phyloP scores from a whole-genome alignment of 2,797 vertebrate genomes.

The Gouania willdenowi region DNA sequence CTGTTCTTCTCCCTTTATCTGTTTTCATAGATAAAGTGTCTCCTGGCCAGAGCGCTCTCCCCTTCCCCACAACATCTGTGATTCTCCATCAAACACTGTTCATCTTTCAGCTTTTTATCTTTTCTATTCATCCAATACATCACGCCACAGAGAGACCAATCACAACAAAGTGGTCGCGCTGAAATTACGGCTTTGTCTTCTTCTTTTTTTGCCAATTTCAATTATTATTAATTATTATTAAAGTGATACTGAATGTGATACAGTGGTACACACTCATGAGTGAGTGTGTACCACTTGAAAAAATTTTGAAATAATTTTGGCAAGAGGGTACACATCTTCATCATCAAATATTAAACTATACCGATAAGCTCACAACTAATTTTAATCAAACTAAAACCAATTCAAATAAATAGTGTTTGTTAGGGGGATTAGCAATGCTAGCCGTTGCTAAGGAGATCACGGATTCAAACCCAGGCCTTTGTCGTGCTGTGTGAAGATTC shows the following conservation, averaged over 20 bases:
- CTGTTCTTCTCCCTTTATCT: conserved; percentile 56
- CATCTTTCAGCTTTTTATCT: conserved; percentile 50
- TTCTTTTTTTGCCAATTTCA: background rate
- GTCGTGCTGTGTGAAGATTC: no score
- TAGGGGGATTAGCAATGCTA: no score
- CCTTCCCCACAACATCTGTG: conserved; percentile 61
- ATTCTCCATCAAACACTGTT: conserved; percentile 54
- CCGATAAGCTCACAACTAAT: no score
- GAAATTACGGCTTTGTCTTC: conserved; percentile 14
- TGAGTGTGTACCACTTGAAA: no score
- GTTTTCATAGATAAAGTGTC: conserved; percentile 62
- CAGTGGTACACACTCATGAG: no score
- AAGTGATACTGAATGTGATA: conserved; percentile 12
- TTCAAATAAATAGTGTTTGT: no score
- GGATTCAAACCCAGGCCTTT: no score
- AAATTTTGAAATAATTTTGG: no score
- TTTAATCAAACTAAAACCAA: no score
- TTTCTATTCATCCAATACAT: conserved; percentile 38
- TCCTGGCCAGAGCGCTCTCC: conserved; percentile 40
- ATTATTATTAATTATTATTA: conserved; percentile 14
- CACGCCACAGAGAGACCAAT: conserved; percentile 9
- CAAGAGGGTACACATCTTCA: no score
- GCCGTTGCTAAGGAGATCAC: no score
- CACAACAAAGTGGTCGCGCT: conserved; percentile 9
- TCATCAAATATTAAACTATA: background rate